Evolutionary conservation across 2,888 invertebrate species (phyloP).

Genomic region (Pecten maximus): DNA sequence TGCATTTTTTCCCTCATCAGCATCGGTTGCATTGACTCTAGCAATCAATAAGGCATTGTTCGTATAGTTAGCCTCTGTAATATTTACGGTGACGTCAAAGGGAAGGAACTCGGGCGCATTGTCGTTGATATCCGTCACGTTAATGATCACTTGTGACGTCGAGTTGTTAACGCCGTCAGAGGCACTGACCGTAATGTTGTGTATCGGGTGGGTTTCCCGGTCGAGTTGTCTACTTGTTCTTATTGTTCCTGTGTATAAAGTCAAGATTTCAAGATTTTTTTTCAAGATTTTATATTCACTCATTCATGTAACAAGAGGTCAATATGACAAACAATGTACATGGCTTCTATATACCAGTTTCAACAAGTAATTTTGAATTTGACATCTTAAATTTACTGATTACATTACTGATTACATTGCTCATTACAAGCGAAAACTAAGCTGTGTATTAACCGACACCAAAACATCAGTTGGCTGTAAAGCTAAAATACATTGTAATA

Average conservation of each 20-base stretch:
- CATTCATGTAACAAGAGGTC: too few species aligned
- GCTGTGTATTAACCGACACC: too few species aligned
- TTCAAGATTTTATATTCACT: too few species aligned
- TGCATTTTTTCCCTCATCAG: not conserved
- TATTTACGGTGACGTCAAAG: not conserved
- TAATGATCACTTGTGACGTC: not conserved
- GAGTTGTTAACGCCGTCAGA: slow-evolving; percentile 43
- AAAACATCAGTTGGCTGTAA: too few species aligned
- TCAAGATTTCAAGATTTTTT: not conserved
- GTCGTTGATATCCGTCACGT: not conserved
- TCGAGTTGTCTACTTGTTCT: not conserved
- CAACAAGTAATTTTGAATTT: too few species aligned
- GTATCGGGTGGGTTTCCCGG: slow-evolving; percentile 25
- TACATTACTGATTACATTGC: too few species aligned
- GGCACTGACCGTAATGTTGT: slow-evolving; percentile 38
- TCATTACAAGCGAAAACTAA: too few species aligned
- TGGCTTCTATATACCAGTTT: too few species aligned
- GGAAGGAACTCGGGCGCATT: not conserved
- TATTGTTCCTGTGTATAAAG: slow-evolving; percentile 36
- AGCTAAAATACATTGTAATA: too few species aligned
- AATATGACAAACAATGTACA: too few species aligned
- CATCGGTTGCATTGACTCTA: not conserved
- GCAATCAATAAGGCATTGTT: not conserved
- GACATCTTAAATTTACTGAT: too few species aligned
- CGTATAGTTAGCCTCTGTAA: not conserved